These are phyloP conservation scores for Drosophila punjabiensis DNA, from an alignment of 1,140 invertebrate species.

Conservation along the genomic window DNA sequence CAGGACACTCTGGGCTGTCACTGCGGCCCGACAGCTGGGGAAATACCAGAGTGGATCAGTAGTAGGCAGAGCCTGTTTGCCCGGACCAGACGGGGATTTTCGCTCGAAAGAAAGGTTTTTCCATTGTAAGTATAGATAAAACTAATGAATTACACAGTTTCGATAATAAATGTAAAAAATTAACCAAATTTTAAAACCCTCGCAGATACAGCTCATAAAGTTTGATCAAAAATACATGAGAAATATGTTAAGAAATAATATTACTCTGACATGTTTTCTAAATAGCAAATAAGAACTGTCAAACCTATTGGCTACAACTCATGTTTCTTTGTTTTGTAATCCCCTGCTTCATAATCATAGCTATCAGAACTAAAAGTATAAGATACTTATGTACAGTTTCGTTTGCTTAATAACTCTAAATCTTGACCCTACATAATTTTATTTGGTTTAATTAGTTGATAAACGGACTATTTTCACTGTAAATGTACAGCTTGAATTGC, in stretches of 20 bases:
- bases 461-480: not conserved
- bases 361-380: no score
- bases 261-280: not conserved
- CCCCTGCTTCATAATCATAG: not conserved
- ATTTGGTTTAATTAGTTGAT: not conserved
- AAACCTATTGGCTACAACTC: not conserved
- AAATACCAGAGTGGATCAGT: conserved; percentile 29
- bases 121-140: not conserved
- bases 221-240: not conserved
- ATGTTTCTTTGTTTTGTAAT: not conserved
- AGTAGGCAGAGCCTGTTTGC: conserved; percentile 37
- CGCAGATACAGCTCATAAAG: not conserved
- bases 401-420: not conserved
- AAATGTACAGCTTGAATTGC: not conserved
- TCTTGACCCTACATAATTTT: not conserved
- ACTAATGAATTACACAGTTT: not conserved
- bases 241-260: not conserved
- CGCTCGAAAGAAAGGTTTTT: conserved; percentile 11
- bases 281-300: not conserved
- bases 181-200: not conserved
- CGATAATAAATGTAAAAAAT: not conserved
- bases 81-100: not conserved
- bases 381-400: not conserved
- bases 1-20: conserved; percentile 37
- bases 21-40: conserved; percentile 14